Percentiles rank a stretch among this genome's conserved stretches.
phyloP scores from a whole-genome alignment of 2,113 vertebrate species.

The Triplophysa tibetana region DNA sequence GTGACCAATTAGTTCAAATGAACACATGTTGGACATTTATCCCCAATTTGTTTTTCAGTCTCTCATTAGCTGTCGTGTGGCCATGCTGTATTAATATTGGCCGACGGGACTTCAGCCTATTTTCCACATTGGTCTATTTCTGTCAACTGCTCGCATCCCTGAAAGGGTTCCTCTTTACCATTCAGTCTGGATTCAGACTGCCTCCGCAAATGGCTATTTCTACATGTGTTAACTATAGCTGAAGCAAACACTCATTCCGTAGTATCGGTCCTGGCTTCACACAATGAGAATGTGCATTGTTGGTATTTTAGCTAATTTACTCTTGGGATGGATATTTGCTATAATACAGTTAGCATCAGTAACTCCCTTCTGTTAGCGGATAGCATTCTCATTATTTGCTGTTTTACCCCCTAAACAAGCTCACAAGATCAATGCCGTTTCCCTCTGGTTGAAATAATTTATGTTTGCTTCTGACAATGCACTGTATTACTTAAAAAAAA shows the following conservation, averaged over 20 bases:
- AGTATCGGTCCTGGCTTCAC: not conserved
- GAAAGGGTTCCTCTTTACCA: not conserved
- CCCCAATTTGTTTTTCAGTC: not conserved
- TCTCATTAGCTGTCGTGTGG: not conserved
- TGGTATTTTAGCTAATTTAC: not conserved
- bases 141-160: slow-evolving; percentile 3
- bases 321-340: not conserved
- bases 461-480: not conserved
- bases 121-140: slow-evolving; percentile 24
- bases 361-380: not conserved
- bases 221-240: not conserved
- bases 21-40: not conserved
- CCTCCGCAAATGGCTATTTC: not conserved
- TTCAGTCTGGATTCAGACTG: not conserved
- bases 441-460: not conserved
- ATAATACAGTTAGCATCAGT: not conserved
- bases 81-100: not conserved
- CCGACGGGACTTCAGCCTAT: not conserved
- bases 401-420: slow-evolving; percentile 8
- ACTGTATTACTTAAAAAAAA: too few relatives aligned
- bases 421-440: slow-evolving; percentile 3
- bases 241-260: not conserved
- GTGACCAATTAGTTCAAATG: not conserved
- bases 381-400: slow-evolving; percentile 21
- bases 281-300: not conserved